Evolutionary conservation across 2,113 vertebrate genomes (phyloP).

Genomic region (Aramus guarauna): DNA sequence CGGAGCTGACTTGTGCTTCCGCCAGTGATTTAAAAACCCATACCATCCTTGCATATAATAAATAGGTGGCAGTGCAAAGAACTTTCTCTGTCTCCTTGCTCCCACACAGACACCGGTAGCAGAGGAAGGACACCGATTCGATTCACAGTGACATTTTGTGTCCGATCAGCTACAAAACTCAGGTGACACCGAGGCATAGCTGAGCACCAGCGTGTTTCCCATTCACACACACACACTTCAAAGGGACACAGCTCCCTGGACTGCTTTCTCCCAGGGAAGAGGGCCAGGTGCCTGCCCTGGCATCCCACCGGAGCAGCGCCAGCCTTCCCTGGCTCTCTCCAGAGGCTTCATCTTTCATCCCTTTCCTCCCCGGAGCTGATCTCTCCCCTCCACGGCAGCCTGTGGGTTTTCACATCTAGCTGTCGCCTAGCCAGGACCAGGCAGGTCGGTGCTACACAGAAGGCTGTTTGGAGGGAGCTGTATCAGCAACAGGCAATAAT

Average conservation of each 20-base stretch:
- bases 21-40: not conserved
- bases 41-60: not conserved
- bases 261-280: not conserved
- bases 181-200: not conserved
- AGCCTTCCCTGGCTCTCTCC: not conserved
- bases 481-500: not conserved
- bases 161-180: not conserved
- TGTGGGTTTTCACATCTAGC: not conserved
- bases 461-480: not conserved
- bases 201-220: fast-evolving
- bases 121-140: not conserved
- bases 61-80: not conserved
- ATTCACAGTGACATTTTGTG: not conserved
- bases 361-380: not conserved
- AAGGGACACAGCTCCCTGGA: not conserved
- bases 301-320: not conserved
- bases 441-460: fast-evolving
- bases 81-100: not conserved
- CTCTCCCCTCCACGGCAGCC: not conserved
- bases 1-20: not conserved
- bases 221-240: not conserved
- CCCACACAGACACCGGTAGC: not conserved
- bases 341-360: not conserved
- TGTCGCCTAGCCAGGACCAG: not conserved
- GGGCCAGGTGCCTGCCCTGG: not conserved